Base-by-base conservation (phyloP, 2,888 invertebrate species). In the Spialia ferax region DNA sequence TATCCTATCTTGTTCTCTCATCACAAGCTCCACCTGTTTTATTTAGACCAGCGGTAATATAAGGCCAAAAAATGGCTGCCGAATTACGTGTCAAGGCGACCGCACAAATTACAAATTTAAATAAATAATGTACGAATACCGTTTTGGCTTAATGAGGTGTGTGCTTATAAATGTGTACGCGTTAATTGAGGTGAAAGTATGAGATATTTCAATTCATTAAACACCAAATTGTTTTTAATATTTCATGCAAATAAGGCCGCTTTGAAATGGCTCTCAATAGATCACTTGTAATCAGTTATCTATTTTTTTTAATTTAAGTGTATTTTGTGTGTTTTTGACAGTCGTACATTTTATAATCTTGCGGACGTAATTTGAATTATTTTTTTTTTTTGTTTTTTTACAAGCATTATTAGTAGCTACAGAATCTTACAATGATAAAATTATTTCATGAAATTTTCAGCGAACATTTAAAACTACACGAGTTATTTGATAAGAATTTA, bases 171-270 rank as follows among this genome's bases (percentile, higher is more conserved):
- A 52, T 50, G 50, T 26, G 22, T 52, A 26, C 52, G 26, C 52
- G 65, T 59, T 65, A 65, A 65, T 65, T 65, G 59, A 52, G 59
- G 65, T 65, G 65, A 65, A 65, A 65, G 65, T 65, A 65, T 65
- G n/a, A 59, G 59, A 52, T 59, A 65, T 65, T 65, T 38, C 59
- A 42, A 26, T 59, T 59, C 65, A 59, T 65, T 65, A 59, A 32
- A 52, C 65, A 65, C n/a, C 38, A 42, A 65, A 65, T 42, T 52
- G 23, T 42, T 65, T 65, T 20, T 29, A 65, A 59, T 65, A 65
- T 59, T 59, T 59, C 65, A 59, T 65, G 59, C 59, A 65, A 57
- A 52, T 65, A 59, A 65, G 48, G 18, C 15, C 42, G 26, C 29
- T 26, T 65, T 38, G 18, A 59, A 65, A 59, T 18, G 26, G 26